These are phyloP conservation scores for rat (Rattus norvegicus) DNA, from an alignment of 2,113 vertebrate species.

Conservation along the genomic window DNA sequence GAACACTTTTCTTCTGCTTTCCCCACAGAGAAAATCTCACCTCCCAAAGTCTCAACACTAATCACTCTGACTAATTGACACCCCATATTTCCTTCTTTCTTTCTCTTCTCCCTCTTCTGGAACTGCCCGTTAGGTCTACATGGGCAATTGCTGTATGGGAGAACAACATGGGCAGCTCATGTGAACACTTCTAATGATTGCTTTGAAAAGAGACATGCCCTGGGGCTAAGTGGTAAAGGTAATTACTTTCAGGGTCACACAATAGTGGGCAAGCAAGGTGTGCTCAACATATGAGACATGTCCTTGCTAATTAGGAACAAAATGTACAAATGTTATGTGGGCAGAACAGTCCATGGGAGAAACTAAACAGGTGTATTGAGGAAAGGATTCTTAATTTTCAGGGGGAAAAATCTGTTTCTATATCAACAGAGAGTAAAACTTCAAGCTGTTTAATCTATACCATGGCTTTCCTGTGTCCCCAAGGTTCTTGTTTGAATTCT, in stretches of 20 bases:
- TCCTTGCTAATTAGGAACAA: not conserved
- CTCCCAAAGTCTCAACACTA: not conserved
- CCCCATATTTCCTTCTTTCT: not conserved
- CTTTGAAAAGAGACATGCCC: conserved; percentile 15
- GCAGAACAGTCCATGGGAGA: not conserved
- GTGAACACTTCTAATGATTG: conserved; percentile 40
- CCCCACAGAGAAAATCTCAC: not conserved
- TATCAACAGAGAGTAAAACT: not conserved
- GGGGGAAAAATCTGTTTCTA: not conserved
- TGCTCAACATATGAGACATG: not conserved
- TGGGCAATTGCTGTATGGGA: not conserved
- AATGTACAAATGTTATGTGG: not conserved
- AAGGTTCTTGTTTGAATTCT: not conserved
- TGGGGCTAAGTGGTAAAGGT: conserved; percentile 23
- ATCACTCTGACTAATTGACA: not conserved
- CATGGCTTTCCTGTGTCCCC: not conserved
- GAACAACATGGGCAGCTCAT: conserved; percentile 3
- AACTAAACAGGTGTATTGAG: not conserved
- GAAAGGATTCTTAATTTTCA: conserved; percentile 2
- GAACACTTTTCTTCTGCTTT: not conserved
- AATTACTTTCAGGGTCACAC: conserved; percentile 67
- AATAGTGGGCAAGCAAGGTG: not conserved
- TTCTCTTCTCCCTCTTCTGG: not conserved
- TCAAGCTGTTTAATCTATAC: conserved; percentile 4
- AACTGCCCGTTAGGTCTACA: not conserved